phyloP scores from a whole-genome alignment of 2,888 invertebrate species.

The Caprella mutica region DNA sequence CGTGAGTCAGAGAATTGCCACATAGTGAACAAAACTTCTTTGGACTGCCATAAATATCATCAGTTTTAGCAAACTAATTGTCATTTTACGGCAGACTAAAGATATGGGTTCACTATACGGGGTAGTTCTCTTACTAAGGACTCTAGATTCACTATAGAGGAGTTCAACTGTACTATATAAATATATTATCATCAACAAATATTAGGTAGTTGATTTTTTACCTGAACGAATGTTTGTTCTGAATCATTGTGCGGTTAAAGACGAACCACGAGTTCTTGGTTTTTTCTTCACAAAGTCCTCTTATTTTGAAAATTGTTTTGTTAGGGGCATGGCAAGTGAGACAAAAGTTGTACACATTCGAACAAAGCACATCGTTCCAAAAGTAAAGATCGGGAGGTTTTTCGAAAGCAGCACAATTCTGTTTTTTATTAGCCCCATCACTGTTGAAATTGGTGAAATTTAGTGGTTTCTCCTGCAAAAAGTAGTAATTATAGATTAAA shows the following conservation, averaged over 20 bases:
- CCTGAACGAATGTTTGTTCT: background rate
- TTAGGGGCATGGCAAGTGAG: background rate
- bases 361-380: conserved; percentile 13
- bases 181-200: no score
- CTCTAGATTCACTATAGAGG: no score
- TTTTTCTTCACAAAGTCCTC: conserved; percentile 9
- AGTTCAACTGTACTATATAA: no score
- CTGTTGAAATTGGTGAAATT: conserved; percentile 13
- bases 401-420: conserved; percentile 3
- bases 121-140: no score
- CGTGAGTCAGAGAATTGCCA: no score
- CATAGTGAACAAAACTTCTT: no score
- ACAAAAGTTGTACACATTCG: background rate
- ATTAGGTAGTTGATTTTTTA: no score
- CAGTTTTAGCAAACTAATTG: no score
- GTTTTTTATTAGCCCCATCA: background rate
- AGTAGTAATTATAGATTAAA: background rate
- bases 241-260: background rate
- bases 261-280: background rate
- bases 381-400: background rate
- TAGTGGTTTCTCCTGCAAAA: background rate
- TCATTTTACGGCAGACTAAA: no score
- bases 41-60: no score
- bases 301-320: background rate
- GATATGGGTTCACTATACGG: no score